Evolutionary conservation across 2,888 invertebrate genomes (phyloP), one percentile per base, ranked within the genome.

Genomic region (Ornithoptera priamus): DNA sequence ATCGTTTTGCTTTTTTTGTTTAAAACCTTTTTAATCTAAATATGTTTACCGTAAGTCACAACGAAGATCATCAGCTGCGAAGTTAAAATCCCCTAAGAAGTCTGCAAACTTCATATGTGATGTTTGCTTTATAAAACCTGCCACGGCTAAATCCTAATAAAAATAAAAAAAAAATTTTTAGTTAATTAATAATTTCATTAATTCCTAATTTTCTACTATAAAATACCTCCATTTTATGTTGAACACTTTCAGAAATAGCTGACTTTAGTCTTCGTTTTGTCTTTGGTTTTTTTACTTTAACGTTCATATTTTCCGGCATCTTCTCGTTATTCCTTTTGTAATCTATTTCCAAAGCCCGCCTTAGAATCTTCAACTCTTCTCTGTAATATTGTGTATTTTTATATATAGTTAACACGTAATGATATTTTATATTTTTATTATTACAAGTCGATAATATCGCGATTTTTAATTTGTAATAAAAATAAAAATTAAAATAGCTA

Each of bases 61-160:
- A 20, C 88, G 84, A 6, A 84, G 69, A 67, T 85, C 84, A n/a
- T 86, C 85, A 24, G 89, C 90, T 36, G 79, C 83, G 67, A 84
- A 89, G 71, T 90, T 89, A 17, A 82, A 77, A 68, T 90, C 90
- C 8, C 89, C 90, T 17, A 82, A 72, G 67, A 86, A 90, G 22
- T 88, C 84, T 70, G 80, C 73, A 1, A 90, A 73, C 68, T 80
- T 80, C 4, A 74, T 82, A 69, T 69, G 76, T 22, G 83, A 81
- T 72, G 86, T 87, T 66, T 89, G 81, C 74, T 77, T 79, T 2
- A 90, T 68, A 22, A 85, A 76, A 4, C 81, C 85, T 56, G 76
- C 78, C 15, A 77, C 67, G 0, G 76, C 81, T 57, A 90, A 77
- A 46, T 81, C 76, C 90, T 90, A 72, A 56, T 4, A 56, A 20